Percentiles rank a stretch among this genome's conserved stretches.
Evolutionary conservation across 2,113 vertebrate species (phyloP).

Genomic region (Salvelinus namaycush): DNA sequence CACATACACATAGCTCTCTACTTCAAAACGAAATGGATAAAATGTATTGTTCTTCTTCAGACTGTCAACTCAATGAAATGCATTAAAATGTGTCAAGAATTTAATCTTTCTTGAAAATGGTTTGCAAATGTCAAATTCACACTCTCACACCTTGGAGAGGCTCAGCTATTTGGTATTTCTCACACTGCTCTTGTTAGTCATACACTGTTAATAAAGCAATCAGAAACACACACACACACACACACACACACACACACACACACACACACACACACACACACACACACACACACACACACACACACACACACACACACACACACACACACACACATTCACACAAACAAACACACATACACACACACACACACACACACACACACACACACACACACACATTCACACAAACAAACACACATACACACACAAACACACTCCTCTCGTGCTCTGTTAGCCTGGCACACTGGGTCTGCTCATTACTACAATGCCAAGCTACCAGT

Average conservation of each 20-base stretch:
- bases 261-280: conserved; percentile 8
- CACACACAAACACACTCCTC: conserved; percentile 38
- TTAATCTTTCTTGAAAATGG: conserved; percentile 9
- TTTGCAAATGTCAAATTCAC: conserved; percentile 36
- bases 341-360: conserved; percentile 26
- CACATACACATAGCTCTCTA: not conserved
- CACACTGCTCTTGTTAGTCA: conserved; percentile 36
- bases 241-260: conserved; percentile 10
- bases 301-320: conserved; percentile 25
- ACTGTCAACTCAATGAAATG: conserved; percentile 27
- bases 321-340: conserved; percentile 37
- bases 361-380: conserved; percentile 30
- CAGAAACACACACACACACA: conserved; percentile 26
- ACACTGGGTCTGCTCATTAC: conserved; percentile 76
- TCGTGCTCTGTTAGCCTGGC: conserved; percentile 60
- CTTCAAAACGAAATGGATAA: conserved; percentile 4
- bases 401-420: conserved; percentile 25
- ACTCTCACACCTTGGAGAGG: conserved; percentile 23
- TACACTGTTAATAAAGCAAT: conserved; percentile 18
- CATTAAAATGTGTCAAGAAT: conserved; percentile 1
- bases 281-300: conserved; percentile 35
- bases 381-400: conserved; percentile 19
- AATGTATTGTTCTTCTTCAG: conserved; percentile 3
- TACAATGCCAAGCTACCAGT: conserved; percentile 80
- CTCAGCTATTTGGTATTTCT: conserved; percentile 4